These are phyloP conservation scores for Mylabris sibirica DNA, from an alignment of 2,888 invertebrate species.

Conservation along the genomic window DNA sequence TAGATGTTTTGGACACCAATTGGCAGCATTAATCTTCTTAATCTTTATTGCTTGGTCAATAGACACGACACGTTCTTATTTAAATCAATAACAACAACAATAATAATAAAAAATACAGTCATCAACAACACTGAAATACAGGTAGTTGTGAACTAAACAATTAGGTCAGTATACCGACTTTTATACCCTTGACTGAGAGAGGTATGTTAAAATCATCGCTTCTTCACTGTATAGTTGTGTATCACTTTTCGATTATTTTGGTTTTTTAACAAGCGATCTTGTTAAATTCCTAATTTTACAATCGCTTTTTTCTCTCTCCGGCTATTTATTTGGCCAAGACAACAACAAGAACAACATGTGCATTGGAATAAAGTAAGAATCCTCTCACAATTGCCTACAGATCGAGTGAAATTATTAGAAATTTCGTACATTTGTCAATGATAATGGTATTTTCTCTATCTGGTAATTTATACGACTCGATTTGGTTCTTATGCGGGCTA, in stretches of 20 bases:
- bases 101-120: neutral
- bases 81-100: neutral
- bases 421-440: neutral
- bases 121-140: conserved; percentile 32
- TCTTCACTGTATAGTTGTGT: neutral
- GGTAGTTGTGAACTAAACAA: conserved; percentile 55
- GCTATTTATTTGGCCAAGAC: neutral
- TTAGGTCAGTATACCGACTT: conserved; percentile 60
- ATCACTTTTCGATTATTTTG: conserved; percentile 28
- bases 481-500: too few relatives aligned
- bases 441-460: neutral
- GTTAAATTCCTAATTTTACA: neutral
- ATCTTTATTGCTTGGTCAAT: neutral
- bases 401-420: neutral
- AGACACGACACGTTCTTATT: too few relatives aligned
- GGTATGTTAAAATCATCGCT: conserved; percentile 30
- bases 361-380: too few relatives aligned
- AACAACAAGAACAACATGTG: too few relatives aligned
- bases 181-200: conserved; percentile 50
- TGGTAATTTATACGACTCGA: neutral
- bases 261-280: conserved; percentile 17
- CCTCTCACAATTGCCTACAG: too few relatives aligned
- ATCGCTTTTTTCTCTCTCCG: neutral
- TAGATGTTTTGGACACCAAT: neutral
- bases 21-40: neutral